Base-by-base conservation (phyloP, 2,888 invertebrate genomes). In the Octonoba sinensis region DNA sequence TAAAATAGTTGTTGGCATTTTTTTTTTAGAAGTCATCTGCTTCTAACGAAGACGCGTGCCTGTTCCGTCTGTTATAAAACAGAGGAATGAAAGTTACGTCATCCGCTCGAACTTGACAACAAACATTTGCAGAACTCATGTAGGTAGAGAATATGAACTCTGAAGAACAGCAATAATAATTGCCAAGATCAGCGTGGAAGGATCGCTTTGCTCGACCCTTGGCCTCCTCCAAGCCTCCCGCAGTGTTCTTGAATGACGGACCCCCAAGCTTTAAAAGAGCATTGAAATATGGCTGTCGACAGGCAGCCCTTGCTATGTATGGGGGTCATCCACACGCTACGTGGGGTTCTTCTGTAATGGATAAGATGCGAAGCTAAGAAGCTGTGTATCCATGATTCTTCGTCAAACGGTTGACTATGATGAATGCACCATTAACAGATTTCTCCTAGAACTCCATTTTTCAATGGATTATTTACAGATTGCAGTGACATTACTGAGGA, bases 281-380 rank as follows among this genome's bases (percentile, higher is more conserved):
- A 49, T 24, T 74, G 74, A 74, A 74, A 74, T 74, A 74, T 74
- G 74, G 74, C 59, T 66, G 74, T 74, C 74, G 74, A 56, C 74
- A 47, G 36, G 36, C 27, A 57, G 66, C 65, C 27, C 56, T 51
- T 44, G 64, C 66, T 66, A 44, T 20, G 46, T 16, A 36, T 12
- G 6, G 74, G 74, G 74, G 27, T 1, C 57, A 20, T 16, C 13
- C 57, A 74, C 20, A 65, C 22, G 22, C 22, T 57, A 20, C 57
- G 57, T 36, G 36, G 36, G 36, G 36, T 36, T 4, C 8, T 8
- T 3, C 36, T 36, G 36, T 36, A 36, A 36, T 36, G 36, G 36
- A 36, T 36, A 36, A 36, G 36, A 36, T 36, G 8, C 36, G 36
- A 36, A 4, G 36, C 36, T 11, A 36, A 36, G 36, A 36, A 36